Percentiles rank a stretch among this genome's conserved stretches.
Conservation (phyloP, 1,140 invertebrate genomes). For the Lethrus apterus region DNA sequence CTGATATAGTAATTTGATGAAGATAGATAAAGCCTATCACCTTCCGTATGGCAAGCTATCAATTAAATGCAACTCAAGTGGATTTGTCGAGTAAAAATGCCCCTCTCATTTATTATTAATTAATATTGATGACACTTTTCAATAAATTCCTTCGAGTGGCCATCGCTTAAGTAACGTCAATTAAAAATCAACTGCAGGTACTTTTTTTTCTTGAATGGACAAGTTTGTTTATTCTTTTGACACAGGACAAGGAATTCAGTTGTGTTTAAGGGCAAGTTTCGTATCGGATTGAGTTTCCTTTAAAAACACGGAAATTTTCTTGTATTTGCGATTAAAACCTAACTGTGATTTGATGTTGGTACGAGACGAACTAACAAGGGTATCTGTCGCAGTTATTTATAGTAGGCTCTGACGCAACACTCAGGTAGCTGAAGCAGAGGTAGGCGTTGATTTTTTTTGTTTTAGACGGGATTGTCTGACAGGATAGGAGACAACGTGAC, state of each 20-base stretch:
- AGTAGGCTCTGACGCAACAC: constrained; percentile 34
- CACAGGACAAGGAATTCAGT: constrained; percentile 14
- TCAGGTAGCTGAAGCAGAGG: constrained; percentile 37
- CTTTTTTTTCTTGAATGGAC: constrained; percentile 12
- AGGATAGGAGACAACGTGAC: constrained; percentile 29
- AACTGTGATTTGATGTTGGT: constrained; percentile 34
- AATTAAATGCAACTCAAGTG: constrained; percentile 2
- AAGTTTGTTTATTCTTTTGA: constrained; percentile 20
- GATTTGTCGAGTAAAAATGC: constrained; percentile 13
- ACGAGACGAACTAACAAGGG: constrained; percentile 34
- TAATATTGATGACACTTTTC: constrained; percentile 19
- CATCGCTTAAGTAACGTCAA: constrained; percentile 21
- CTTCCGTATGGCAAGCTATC: background rate
- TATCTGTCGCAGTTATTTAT: constrained; percentile 38
- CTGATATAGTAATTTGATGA: too few species aligned
- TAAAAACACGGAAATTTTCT: background rate
- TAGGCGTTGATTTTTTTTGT: constrained; percentile 36
- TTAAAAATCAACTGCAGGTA: constrained; percentile 19
- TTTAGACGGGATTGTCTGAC: constrained; percentile 27
- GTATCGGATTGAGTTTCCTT: constrained; percentile 15
- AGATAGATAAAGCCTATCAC: background rate
- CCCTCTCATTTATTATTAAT: constrained; percentile 19
- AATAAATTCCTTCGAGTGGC: constrained; percentile 15
- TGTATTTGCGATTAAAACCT: background rate
- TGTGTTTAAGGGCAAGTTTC: constrained; percentile 23